Base-by-base conservation (phyloP, 2,888 invertebrate species). In the Meiosimyza platycephala region DNA sequence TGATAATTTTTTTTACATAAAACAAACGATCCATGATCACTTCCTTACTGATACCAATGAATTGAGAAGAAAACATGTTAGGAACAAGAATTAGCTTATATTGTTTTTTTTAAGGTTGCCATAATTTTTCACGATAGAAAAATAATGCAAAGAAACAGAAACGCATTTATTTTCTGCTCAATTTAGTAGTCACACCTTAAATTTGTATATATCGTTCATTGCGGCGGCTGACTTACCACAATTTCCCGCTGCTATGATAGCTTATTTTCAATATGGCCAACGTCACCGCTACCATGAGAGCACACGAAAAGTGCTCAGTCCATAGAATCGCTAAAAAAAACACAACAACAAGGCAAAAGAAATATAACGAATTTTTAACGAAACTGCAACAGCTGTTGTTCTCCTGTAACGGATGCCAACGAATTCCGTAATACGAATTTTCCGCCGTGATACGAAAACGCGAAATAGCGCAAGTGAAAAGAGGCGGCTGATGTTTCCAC, bases 401-500 rank as follows among this genome's bases (percentile, higher is more conserved):
- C 63, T 73, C 65, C 70, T 52, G 55, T 64, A 55, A 16, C 64
- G 65, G 59, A 65, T 55, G 63, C 54, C 57, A 63, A 33, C 51
- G 64, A 57, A 59, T 28, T 59, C 50, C 15, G 48, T 57, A 22
- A 52, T 40, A 62, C 52, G 62, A 70, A 52, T 54, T 51, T 13
- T 64, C 18, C 62, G 65, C 22, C 28, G 18, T 22, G 18, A 47
- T 18, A 48, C 16, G 7, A 47, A 11, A 47, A 47, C 28, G 63
- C 67, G 57, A 55, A 40, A 40, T 51, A 59, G 47, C 54, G 81
- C 81, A 81, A 78, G 81, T 81, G 79, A 76, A 80, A 64, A 79
- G 77, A 75, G 80, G 78, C 78, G 77, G 78, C 76, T 80, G 79
- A 78, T 78, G 76, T 78, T n/a, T 55, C 18, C 22, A n/a, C 12